These are phyloP conservation scores for Sorex araneus DNA, from an alignment of 2,113 vertebrate species.

Conservation along the genomic window DNA sequence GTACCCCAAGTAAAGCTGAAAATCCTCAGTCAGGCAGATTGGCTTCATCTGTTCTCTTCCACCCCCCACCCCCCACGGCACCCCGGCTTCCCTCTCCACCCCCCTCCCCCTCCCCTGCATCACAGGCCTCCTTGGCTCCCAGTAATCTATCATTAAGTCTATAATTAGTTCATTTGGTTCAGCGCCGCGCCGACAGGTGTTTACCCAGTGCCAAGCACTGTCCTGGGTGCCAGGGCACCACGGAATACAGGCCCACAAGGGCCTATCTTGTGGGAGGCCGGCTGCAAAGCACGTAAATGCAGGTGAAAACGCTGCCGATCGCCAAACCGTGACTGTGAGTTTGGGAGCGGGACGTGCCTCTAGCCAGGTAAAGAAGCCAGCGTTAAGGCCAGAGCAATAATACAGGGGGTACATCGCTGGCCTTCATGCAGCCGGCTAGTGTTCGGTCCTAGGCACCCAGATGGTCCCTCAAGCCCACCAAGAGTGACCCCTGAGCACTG, in stretches of 20 bases:
- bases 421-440: too few species aligned
- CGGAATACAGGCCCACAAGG: constrained; percentile 36
- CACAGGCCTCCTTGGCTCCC: background rate
- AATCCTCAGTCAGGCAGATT: background rate
- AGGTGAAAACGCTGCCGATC: background rate
- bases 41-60: too few species aligned
- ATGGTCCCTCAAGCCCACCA: too few species aligned
- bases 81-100: background rate
- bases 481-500: too few species aligned
- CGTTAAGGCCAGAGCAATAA: too few species aligned
- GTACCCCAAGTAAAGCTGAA: background rate
- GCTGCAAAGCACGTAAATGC: constrained; percentile 41
- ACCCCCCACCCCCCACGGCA: too few species aligned
- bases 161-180: constrained; percentile 21
- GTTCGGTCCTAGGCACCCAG: too few species aligned
- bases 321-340: background rate
- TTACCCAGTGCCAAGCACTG: constrained; percentile 17
- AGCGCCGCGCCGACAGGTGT: constrained; percentile 13
- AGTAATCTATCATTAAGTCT: constrained; percentile 9
- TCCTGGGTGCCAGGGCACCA: background rate
- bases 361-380: background rate
- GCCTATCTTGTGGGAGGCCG: background rate
- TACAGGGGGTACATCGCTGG: too few species aligned
- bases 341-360: background rate
- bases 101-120: background rate